Conservation (phyloP, 1,140 invertebrate species). For the Lordiphosa mommai region DNA sequence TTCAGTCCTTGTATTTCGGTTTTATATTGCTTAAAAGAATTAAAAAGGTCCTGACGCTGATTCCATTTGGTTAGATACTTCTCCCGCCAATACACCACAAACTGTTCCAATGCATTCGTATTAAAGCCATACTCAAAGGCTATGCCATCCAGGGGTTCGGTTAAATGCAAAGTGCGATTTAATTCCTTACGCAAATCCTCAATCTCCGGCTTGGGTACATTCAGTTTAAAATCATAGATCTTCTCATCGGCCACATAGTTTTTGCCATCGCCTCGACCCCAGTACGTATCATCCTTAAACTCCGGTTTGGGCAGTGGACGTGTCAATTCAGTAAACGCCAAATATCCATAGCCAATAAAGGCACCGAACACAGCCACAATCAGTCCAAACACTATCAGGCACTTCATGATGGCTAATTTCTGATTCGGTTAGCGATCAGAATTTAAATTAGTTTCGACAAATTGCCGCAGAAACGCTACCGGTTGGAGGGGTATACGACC, state of each 20-base stretch:
- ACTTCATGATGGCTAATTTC: constrained; percentile 46
- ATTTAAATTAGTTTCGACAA: constrained; percentile 18
- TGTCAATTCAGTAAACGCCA: constrained; percentile 50
- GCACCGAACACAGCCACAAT: constrained; percentile 57
- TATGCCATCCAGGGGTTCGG: constrained; percentile 84
- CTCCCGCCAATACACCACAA: constrained; percentile 86
- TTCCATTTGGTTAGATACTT: constrained; percentile 86
- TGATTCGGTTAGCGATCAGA: constrained; percentile 6
- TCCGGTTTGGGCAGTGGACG: constrained; percentile 66
- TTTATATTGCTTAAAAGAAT: constrained; percentile 87
- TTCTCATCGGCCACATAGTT: constrained; percentile 52
- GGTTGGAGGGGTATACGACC: no score
- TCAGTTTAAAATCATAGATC: constrained; percentile 52
- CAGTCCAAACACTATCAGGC: constrained; percentile 53
- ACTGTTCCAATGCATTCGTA: constrained; percentile 83
- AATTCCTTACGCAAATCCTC: constrained; percentile 83
- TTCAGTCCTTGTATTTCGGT: constrained; percentile 87
- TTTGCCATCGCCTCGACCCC: constrained; percentile 63
- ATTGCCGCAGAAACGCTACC: no score
- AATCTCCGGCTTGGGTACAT: constrained; percentile 74
- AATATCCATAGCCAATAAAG: constrained; percentile 61
- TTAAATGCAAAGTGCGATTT: constrained; percentile 81
- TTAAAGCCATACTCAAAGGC: constrained; percentile 90
- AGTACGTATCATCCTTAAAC: constrained; percentile 66
- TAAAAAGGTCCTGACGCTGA: constrained; percentile 84